Base-by-base conservation (phyloP, 2,888 invertebrate genomes). In the Arenicola marina region DNA sequence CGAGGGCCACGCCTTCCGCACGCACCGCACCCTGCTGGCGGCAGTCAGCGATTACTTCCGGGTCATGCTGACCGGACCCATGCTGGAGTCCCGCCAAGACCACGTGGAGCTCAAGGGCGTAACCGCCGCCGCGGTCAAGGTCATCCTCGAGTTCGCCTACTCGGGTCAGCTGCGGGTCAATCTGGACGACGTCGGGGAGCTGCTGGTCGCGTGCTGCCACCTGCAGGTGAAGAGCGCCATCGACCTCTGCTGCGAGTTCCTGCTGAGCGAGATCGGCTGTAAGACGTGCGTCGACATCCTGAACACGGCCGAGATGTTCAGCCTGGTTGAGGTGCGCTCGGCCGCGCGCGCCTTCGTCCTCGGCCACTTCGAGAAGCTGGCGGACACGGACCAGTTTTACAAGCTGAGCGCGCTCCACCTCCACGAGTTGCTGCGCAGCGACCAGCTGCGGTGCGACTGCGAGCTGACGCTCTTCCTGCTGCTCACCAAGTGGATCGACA, bases 31-130 rank as follows among this genome's bases (percentile, higher is more conserved):
- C 29, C 38, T 65, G 15, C 62, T 65, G 43, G 65, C 62, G 15
- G 33, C 65, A 1, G 65, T 65, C 58, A 59, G 59, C 32, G 65
- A 65, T 44, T 65, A 62, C 59, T 65, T 65, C 51, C 26, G 56
- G 28, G 64, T 48, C 15, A 64, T 64, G 64, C 54, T 64, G 38
- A 64, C 64, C 15, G 63, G 63, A 2, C 26, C 54, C 11, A 65
- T 65, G 65, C 28, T 65, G 48, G 65, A 65, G 44, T 61, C 65
- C 3, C 61, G 62, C 0, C 61, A 62, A 32, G 65, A 65, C 43
- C 65, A 65, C 26, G 65, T 65, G 26, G 59, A 62, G 18, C 45
- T 65, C 58, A 65, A 65, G 51, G 65, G 65, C 1, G 65, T 65
- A 26, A 46, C 65, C 11, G 61, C 65, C 7, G 38, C 31, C 24